A percentile compares a stretch with the other conserved stretches of the same genome.
phyloP scores from a whole-genome alignment of 1,140 invertebrate species.

The Euborellia annulipes region DNA sequence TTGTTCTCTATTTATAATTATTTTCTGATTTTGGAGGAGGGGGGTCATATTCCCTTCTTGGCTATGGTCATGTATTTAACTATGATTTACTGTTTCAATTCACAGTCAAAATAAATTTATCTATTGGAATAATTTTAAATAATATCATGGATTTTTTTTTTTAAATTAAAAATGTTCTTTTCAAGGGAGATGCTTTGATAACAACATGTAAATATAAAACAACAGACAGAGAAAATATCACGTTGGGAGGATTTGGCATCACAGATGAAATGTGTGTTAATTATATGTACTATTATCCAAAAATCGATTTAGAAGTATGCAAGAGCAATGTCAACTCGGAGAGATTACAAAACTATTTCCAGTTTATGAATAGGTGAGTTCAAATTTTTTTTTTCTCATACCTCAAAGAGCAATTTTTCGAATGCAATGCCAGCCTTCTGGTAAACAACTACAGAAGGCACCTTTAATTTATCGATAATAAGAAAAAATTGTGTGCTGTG shows the following conservation, averaged over 20 bases:
- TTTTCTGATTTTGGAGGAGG: no score
- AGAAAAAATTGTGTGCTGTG: no score
- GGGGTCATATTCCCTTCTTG: no score
- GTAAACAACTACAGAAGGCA: no score
- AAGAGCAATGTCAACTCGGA: conserved; percentile 83
- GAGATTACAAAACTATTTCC: conserved; percentile 66
- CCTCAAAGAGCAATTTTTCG: neutral
- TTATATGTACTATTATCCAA: conserved; percentile 96
- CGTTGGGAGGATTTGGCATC: conserved; percentile 86
- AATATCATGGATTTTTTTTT: no score
- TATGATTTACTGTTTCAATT: no score
- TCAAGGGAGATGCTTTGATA: conserved; percentile 79
- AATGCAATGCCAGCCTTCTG: neutral
- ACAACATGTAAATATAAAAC: conserved; percentile 86
- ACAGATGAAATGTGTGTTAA: conserved; percentile 99
- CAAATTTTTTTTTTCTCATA: neutral
- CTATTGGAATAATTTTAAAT: no score
- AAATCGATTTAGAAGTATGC: conserved; percentile 81
- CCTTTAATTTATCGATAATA: no score
- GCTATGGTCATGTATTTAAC: no score
- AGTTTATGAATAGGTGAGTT: conserved; percentile 62
- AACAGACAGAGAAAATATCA: conserved; percentile 51
- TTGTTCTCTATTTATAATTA: no score
- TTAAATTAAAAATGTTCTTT: neutral
- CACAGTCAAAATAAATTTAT: no score